phyloP scores from a whole-genome alignment of 2,888 invertebrate species.

The Parnassius apollo region DNA sequence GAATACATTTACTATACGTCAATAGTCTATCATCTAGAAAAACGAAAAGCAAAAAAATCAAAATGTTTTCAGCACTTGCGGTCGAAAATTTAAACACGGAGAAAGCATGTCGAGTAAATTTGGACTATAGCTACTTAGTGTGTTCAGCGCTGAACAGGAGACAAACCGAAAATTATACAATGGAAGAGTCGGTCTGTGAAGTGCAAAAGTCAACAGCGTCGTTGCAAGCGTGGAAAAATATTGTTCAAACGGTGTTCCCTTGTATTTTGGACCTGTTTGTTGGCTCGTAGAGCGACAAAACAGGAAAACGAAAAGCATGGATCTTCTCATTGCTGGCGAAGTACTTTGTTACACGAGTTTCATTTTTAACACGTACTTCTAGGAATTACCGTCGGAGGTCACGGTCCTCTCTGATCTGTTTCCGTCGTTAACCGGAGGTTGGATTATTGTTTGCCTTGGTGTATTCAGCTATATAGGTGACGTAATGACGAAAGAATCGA shows the following conservation, averaged over 20 bases:
- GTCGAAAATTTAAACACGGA: slow-evolving; percentile 92
- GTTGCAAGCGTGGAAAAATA: slow-evolving; percentile 81
- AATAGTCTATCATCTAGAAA: slow-evolving; percentile 18
- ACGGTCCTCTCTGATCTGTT: slow-evolving; percentile 79
- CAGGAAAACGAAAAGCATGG: slow-evolving; percentile 80
- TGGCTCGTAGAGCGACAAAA: slow-evolving; percentile 84
- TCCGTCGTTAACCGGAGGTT: slow-evolving; percentile 79
- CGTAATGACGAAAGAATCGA: slow-evolving; percentile 80
- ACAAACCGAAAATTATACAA: slow-evolving; percentile 85
- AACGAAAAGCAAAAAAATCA: slow-evolving; percentile 53
- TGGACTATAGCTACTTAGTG: slow-evolving; percentile 85
- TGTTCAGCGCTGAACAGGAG: slow-evolving; percentile 88
- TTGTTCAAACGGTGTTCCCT: slow-evolving; percentile 80
- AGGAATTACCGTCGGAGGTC: slow-evolving; percentile 80
- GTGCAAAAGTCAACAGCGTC: slow-evolving; percentile 82
- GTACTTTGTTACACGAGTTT: slow-evolving; percentile 74
- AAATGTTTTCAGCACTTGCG: slow-evolving; percentile 86
- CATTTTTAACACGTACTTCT: slow-evolving; percentile 79
- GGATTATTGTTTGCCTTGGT: slow-evolving; percentile 82
- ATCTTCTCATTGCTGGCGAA: slow-evolving; percentile 81
- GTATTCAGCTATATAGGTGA: slow-evolving; percentile 84
- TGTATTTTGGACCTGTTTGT: slow-evolving; percentile 79
- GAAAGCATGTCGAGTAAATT: slow-evolving; percentile 91
- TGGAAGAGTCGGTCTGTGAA: slow-evolving; percentile 79
- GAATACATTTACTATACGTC: neutral